Evolutionary conservation across 2,113 vertebrate species (phyloP).

Genomic region (Chloropsis hardwickii): DNA sequence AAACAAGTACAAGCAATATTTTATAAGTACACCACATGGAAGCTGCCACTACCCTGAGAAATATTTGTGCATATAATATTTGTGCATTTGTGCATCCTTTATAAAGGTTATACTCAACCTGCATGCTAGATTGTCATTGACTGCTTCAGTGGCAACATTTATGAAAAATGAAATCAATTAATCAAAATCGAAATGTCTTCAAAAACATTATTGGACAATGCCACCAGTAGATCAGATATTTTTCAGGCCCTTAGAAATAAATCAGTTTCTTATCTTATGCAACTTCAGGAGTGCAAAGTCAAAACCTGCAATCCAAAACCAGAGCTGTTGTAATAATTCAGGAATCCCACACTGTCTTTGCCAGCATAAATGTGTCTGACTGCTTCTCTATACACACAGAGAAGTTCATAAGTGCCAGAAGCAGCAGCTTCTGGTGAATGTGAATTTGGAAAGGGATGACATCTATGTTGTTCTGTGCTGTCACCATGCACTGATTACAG

Average conservation of each 20-base stretch:
- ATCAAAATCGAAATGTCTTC: not conserved
- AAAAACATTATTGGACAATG: not conserved
- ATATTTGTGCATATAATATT: not conserved
- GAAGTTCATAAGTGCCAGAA: not conserved
- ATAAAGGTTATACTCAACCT: not conserved
- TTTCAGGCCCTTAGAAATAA: not conserved
- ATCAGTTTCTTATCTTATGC: not conserved
- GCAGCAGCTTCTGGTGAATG: not conserved
- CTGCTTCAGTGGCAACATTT: not conserved
- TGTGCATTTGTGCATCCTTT: too few relatives aligned
- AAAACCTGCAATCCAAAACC: not conserved
- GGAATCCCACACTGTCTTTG: fast-evolving
- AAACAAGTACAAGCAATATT: not conserved
- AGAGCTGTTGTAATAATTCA: not conserved
- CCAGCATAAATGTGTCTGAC: not conserved
- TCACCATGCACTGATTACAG: not conserved
- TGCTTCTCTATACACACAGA: fast-evolving
- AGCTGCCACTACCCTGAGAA: not conserved
- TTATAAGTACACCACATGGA: not conserved
- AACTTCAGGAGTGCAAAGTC: not conserved
- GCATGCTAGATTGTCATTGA: not conserved
- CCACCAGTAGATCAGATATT: not conserved
- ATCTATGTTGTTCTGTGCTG: not conserved
- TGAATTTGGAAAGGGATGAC: not conserved
- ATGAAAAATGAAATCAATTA: not conserved